These are phyloP conservation scores for Conops quadrifasciatus DNA, from an alignment of 2,888 invertebrate genomes.

Conservation along the genomic window DNA sequence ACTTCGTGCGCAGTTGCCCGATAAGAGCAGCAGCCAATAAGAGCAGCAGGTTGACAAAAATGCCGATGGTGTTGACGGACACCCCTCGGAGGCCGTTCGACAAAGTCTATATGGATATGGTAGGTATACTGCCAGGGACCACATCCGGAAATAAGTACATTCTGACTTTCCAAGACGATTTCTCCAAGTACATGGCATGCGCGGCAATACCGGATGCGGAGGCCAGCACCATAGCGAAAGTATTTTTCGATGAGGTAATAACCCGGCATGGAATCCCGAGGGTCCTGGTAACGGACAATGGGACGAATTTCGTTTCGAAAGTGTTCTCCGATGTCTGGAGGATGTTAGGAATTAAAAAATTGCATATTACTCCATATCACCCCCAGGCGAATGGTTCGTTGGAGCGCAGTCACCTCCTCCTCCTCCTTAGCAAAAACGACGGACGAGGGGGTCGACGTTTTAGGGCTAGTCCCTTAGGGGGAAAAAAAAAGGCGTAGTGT, in stretches of 20 bases:
- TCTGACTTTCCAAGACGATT: constrained; percentile 3
- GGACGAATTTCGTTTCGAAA: constrained; percentile 25
- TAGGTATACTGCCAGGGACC: background rate
- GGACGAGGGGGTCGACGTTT: constrained; percentile 45
- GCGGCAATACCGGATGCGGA: background rate
- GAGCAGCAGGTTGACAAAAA: background rate
- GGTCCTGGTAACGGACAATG: constrained; percentile 34
- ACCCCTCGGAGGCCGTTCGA: background rate
- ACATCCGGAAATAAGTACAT: constrained; percentile 1
- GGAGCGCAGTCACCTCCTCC: constrained; percentile 33
- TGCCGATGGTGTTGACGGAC: constrained; percentile 8
- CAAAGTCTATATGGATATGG: background rate
- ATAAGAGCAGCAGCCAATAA: background rate
- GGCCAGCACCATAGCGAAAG: background rate
- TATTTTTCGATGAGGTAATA: background rate
- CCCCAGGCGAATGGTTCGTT: background rate
- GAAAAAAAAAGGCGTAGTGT: too few species aligned
- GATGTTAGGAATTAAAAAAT: constrained; percentile 23
- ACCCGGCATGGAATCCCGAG: constrained; percentile 30
- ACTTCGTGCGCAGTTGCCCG: background rate
- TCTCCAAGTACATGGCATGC: constrained; percentile 1
- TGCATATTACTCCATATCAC: background rate
- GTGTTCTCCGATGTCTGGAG: constrained; percentile 30
- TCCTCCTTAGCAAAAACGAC: constrained; percentile 21
- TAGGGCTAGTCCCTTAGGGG: too few species aligned